Evolutionary conservation across 2,797 vertebrate genomes (phyloP), one percentile per base, ranked within the genome.

Genomic region (Spinus pinus): DNA sequence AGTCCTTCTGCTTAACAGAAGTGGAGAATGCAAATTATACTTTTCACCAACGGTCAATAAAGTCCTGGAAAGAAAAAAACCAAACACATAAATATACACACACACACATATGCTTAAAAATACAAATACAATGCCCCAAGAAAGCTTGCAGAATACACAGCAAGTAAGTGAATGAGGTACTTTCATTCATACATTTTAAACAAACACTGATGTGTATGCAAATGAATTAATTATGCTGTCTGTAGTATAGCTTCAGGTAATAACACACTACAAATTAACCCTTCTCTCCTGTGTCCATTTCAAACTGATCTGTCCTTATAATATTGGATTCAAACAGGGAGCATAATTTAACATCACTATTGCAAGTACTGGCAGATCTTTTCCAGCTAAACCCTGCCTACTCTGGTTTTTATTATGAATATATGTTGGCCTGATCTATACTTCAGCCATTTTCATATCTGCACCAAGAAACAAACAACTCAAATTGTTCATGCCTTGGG

Each of bases 381-480:
- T 78, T 54, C 65, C 50, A 78, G 47, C 28, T 80, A 75, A 91
- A 72, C 10, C 11, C 57, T 69, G 65, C 23, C 58, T 89, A 83
- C 39, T 72, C 78, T 46, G 79, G 0, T 24, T 71, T 74, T 69
- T 88, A 71, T 64, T 64, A 65, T n/a, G n/a, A 70, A 53, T 67
- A 20, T 28, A 78, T 94, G 62, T 71, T 79, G 77, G 72, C 51
- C 50, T 89, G 10, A 53, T 53, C 42, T 72, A 44, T 12, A 69
- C 46, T 84, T 85, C 66, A 93, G 33, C 13, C 24, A 83, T 64
- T 64, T 64, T 85, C 67, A 41, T 73, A 70, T 75, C 77, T 80
- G 80, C 37, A 74, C 73, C 8, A 50, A 94, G 83, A 30, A 96
- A 88, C 69, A 87, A 94, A 79, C 21, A 56, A 28, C n/a, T 69